phyloP scores from a whole-genome alignment of 2,888 invertebrate genomes.

The Catocala sponsa region DNA sequence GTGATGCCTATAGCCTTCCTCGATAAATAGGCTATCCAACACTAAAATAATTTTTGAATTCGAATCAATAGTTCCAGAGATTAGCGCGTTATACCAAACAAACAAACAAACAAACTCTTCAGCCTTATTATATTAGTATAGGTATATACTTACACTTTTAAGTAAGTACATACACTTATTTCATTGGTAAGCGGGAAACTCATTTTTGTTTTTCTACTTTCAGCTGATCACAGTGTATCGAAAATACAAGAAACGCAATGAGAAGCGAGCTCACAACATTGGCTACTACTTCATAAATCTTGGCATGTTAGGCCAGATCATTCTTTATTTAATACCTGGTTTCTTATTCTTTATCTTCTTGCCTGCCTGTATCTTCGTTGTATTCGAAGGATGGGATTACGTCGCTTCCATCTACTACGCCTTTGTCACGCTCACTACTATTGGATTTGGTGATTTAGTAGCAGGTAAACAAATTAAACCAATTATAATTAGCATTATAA shows the following conservation, averaged over 20 bases:
- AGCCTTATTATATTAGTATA: too few relatives aligned
- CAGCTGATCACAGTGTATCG: slow-evolving; percentile 93
- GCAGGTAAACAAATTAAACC: slow-evolving; percentile 89
- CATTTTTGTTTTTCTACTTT: slow-evolving; percentile 47
- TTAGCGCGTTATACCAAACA: too few relatives aligned
- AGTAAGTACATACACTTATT: too few relatives aligned
- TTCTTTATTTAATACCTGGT: slow-evolving; percentile 96
- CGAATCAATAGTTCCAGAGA: too few relatives aligned
- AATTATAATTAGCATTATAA: neutral
- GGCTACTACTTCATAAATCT: slow-evolving; percentile 91
- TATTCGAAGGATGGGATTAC: slow-evolving; percentile 96
- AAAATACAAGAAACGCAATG: slow-evolving; percentile 92
- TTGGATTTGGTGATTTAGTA: slow-evolving; percentile 97
- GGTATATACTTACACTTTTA: too few relatives aligned
- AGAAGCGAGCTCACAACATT: slow-evolving; percentile 86
- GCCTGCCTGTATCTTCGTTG: slow-evolving; percentile 94
- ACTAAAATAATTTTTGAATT: too few relatives aligned
- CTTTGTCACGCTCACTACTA: slow-evolving; percentile 95
- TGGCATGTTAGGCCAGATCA: slow-evolving; percentile 93
- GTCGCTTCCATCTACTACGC: slow-evolving; percentile 95
- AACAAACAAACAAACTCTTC: too few relatives aligned
- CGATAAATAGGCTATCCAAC: too few relatives aligned
- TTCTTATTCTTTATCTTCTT: slow-evolving; percentile 95
- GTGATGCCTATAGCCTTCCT: too few relatives aligned
- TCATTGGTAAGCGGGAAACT: too few relatives aligned